Conservation (phyloP, 1,140 invertebrate species). For the Drosophila tani region DNA sequence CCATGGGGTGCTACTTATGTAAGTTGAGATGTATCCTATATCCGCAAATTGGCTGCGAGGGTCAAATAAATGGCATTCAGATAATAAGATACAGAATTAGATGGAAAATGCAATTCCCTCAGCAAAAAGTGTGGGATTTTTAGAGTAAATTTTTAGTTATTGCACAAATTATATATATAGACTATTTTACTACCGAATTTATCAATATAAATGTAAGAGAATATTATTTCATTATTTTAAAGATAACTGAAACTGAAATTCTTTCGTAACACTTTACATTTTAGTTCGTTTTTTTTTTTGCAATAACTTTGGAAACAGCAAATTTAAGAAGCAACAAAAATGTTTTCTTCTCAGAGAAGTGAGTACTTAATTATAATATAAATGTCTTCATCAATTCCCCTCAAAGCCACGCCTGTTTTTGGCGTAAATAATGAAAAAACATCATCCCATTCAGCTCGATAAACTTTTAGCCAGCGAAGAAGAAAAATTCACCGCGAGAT, state of each 20-base stretch:
- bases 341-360: background rate
- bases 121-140: no score
- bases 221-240: no score
- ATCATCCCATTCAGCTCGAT: conserved; percentile 38
- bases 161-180: no score
- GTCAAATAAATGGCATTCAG: conserved; percentile 12
- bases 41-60: conserved; percentile 8
- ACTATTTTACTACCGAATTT: no score
- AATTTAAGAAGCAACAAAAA: background rate
- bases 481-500: conserved; percentile 24
- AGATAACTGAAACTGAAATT: no score
- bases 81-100: background rate
- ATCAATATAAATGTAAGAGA: no score
- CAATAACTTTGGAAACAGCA: background rate
- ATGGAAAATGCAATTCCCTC: background rate
- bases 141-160: no score
- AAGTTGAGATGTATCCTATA: conserved; percentile 3
- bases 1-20: background rate
- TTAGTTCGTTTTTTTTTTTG: no score
- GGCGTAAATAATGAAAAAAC: conserved; percentile 20
- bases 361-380: conserved; percentile 8
- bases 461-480: conserved; percentile 37
- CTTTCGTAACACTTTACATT: no score
- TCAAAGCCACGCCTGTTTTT: conserved; percentile 12
- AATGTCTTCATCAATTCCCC: background rate